A percentile compares a stretch with the other conserved stretches of the same genome.
These are phyloP conservation scores for Diadophis punctatus DNA, from an alignment of 2,113 vertebrate species.

Conservation along the genomic window DNA sequence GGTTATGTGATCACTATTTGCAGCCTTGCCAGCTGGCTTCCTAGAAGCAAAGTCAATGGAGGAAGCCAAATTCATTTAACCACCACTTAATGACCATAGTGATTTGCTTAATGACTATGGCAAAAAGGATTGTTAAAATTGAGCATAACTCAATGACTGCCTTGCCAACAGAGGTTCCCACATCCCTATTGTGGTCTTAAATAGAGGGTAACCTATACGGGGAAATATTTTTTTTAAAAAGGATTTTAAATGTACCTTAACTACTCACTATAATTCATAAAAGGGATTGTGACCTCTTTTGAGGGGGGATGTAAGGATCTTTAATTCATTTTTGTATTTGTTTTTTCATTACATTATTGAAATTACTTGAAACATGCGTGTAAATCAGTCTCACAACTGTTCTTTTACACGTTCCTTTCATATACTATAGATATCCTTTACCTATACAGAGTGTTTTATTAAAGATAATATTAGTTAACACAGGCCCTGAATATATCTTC, in stretches of 20 bases:
- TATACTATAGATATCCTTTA: not conserved
- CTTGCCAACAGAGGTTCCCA: not conserved
- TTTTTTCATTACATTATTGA: not conserved
- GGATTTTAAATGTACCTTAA: not conserved
- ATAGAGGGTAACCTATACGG: not conserved
- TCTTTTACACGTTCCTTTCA: not conserved
- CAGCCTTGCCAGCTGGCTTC: not conserved
- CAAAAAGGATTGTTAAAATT: not conserved
- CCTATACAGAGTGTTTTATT: not conserved
- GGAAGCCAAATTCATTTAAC: not conserved
- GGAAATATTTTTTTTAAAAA: not conserved
- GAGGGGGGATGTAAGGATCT: not conserved
- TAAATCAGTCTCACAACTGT: not conserved
- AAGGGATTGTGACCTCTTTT: not conserved
- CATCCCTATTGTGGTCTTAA: not conserved
- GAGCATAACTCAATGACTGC: not conserved
- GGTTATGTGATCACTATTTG: not conserved
- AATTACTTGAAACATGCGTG: not conserved
- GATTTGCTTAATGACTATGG: not conserved
- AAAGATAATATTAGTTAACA: not conserved
- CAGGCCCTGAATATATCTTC: not conserved
- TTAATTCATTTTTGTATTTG: not conserved
- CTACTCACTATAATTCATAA: not conserved
- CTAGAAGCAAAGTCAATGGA: not conserved
- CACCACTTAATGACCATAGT: not conserved